Evolutionary conservation across 2,888 invertebrate species (phyloP), one percentile per base, ranked within the genome.

Genomic region (Dicranocentrus wangi): DNA sequence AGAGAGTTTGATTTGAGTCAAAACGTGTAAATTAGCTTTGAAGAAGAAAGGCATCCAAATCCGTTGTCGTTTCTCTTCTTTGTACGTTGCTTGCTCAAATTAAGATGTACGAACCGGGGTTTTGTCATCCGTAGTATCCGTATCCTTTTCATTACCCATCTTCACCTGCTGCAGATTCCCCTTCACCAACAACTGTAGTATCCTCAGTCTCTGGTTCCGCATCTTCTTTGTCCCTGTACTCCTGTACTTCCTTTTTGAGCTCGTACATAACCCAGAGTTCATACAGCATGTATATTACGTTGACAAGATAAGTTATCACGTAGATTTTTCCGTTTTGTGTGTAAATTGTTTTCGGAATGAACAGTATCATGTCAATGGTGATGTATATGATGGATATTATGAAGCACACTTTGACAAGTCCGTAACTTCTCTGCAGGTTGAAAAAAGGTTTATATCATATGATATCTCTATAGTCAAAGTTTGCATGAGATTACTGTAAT

Each of bases 171-270:
- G 55, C 55, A 13, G 55, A 55, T 55, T 55, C 55, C 23, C 60
- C 79, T 42, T 81, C 84, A 10, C 60, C 82, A 10, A 73, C 83
- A 0, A 82, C 85, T 0, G 85, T 85, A 21, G 85, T 85, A 28
- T 83, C 85, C 39, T 85, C 85, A 42, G 85, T 84, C 55, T 77
- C 79, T n/a, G 84, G 82, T 19, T 83, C 83, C n/a, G 63, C 82
- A 7, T 73, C 82, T 69, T 83, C 77, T 39, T 79, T 70, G 27
- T 72, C 42, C 60, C 28, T 60, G 39, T 39, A 72, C 51, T 79
- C 79, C 15, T 21, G 19, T 39, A 85, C 42, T 42, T 82, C 82
- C 39, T 81, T 81, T 19, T 82, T 78, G 39, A 85, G 71, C 15
- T 76, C 51, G 15, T 66, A 82, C n/a, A 76, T 81, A 25, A 85